phyloP scores from a whole-genome alignment of 2,888 invertebrate genomes.

The Leucophenga montana region DNA sequence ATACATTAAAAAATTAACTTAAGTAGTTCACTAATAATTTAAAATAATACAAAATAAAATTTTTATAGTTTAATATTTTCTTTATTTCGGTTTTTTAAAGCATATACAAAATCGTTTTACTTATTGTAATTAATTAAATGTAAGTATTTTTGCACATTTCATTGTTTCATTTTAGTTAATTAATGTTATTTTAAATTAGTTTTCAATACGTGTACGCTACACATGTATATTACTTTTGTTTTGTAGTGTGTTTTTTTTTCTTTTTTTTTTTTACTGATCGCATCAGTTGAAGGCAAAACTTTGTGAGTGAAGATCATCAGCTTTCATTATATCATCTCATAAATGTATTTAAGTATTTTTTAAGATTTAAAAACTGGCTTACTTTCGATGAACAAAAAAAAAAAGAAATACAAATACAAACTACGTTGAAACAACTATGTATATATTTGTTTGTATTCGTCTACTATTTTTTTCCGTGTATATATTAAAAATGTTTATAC shows the following conservation, averaged over 20 bases:
- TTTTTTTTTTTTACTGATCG: constrained; percentile 2
- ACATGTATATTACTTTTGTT: not conserved
- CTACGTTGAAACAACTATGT: too few relatives aligned
- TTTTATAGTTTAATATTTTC: too few relatives aligned
- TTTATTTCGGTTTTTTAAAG: not conserved
- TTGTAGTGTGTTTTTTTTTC: not conserved
- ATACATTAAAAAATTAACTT: too few relatives aligned
- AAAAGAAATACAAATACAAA: too few relatives aligned
- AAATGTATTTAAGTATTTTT: not conserved
- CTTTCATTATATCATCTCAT: too few relatives aligned
- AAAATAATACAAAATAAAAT: too few relatives aligned
- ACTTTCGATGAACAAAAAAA: constrained; percentile 3
- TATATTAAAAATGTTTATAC: not conserved
- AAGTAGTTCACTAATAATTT: too few relatives aligned
- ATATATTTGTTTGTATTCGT: not conserved
- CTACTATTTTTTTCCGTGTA: not conserved
- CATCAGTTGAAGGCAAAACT: constrained; percentile 7
- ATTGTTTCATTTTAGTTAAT: not conserved
- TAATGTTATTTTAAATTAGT: not conserved
- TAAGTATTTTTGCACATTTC: not conserved
- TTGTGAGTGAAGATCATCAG: constrained; percentile 1
- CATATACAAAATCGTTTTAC: constrained; percentile 11
- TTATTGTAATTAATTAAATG: not conserved
- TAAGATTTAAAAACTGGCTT: not conserved
- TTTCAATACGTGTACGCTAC: not conserved